Conservation (phyloP, 2,888 invertebrate species). For the Cryptocephalus primarius region DNA sequence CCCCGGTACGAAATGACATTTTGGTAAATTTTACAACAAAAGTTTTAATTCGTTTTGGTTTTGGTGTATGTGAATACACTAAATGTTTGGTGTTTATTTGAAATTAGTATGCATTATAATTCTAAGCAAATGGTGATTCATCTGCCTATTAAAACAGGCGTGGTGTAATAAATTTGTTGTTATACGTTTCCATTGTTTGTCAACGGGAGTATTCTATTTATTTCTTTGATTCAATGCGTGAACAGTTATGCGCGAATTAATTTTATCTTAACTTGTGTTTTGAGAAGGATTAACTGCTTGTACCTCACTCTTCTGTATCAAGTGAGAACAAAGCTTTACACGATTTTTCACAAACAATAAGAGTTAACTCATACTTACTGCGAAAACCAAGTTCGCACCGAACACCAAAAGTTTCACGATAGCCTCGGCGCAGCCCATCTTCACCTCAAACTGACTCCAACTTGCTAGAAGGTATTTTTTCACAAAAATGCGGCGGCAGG, state of each 20-base stretch:
- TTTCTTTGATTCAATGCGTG: too few species aligned
- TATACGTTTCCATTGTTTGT: background rate
- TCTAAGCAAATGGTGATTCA: too few species aligned
- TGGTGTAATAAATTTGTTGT: background rate
- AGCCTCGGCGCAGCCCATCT: constrained; percentile 30
- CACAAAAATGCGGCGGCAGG: background rate
- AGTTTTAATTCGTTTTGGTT: too few species aligned
- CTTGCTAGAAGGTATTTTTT: constrained; percentile 1
- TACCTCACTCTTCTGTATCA: background rate
- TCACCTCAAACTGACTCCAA: constrained; percentile 1
- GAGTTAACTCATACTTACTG: constrained; percentile 53
- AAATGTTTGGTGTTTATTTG: too few species aligned
- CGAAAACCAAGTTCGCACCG: constrained; percentile 45
- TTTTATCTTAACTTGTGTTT: too few species aligned
- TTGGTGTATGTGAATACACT: too few species aligned
- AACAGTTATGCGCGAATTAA: too few species aligned
- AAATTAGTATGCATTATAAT: too few species aligned
- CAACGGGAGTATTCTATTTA: background rate
- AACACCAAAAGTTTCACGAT: constrained; percentile 29
- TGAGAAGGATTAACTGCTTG: background rate
- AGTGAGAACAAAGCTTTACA: background rate
- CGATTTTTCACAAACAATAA: background rate
- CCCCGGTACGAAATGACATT: too few species aligned
- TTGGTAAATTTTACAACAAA: too few species aligned
- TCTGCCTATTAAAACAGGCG: too few species aligned